Evolutionary conservation across 35 echinoderm and acorn worm species (phyloP).

Genomic region (Apostichopus californicus): DNA sequence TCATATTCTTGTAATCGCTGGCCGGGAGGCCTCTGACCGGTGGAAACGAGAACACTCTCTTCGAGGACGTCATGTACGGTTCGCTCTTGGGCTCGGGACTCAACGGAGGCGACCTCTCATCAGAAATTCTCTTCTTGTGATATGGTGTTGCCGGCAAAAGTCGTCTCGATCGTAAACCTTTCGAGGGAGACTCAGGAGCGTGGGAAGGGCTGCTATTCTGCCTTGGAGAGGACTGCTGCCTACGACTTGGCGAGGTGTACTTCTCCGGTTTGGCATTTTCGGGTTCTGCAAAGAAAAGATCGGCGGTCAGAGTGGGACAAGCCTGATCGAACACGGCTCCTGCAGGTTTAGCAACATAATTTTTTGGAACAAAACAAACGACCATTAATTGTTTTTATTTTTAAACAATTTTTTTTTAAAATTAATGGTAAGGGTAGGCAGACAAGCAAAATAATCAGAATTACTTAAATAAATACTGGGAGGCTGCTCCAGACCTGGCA

Average conservation of each 20-base stretch:
- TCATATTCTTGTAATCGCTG: constrained; percentile 2
- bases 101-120: background rate
- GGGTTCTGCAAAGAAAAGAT: background rate
- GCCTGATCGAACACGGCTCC: no score
- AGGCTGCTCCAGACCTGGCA: no score
- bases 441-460: no score
- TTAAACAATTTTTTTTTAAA: no score
- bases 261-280: background rate
- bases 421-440: no score
- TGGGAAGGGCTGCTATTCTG: background rate
- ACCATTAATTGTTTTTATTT: no score
- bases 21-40: background rate
- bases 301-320: no score
- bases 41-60: constrained; percentile 31
- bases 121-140: background rate
- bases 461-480: no score
- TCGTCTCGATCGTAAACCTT: background rate
- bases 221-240: background rate
- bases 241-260: background rate
- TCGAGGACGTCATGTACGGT: constrained; percentile 10
- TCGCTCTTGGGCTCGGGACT: constrained; percentile 49
- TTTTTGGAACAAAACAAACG: no score
- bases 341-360: no score
- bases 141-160: constrained; percentile 12
- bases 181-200: constrained; percentile 21